Evolutionary conservation across 1,140 invertebrate species (phyloP), one percentile per base, ranked within the genome.

Genomic region (Drosophila sechellia): DNA sequence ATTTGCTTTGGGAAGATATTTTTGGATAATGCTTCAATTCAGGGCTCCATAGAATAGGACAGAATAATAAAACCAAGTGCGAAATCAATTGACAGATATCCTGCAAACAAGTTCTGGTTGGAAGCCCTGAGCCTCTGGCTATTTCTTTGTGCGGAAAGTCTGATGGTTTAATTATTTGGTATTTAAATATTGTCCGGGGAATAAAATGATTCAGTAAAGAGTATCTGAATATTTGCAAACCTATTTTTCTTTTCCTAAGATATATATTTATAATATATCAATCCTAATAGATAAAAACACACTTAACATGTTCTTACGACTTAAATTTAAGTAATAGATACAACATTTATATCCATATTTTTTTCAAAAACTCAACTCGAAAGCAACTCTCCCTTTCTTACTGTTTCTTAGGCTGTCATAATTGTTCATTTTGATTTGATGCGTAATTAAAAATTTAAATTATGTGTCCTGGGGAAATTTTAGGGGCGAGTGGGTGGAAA

Each of bases 371-470:
- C 4, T 20, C 15, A 43, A 31, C 13, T 5, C 12, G 15, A 20
- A 17, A 27, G 10, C 34, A 61, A 49, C 63, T 66, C 43, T 63
- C 45, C 59, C 45, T 50, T 48, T 8, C 15, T 25, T 22, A 15
- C 34, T 17, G 54, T 39, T 56, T 42, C 31, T 27, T 27, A 22
- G 27, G 43, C 59, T 81, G 69, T 89, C 84, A 87, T 87, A 89
- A 86, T 80, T 84, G 77, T 50, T 75, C 72, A 72, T 74, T 84
- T 89, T 87, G 63, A 87, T 84, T 84, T 77, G 66, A 74, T 64
- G 77, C 68, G 55, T 84, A 87, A 79, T 87, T 87, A 87, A 77
- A 84, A 89, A 87, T 87, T 84, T 84, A 87, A 87, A 87, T 87
- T 89, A 80, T 87, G 34, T 68, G 64, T 60, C 84, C 58, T 27